Evolutionary conservation across 2,113 vertebrate species (phyloP).

Genomic region (Microtus ochrogaster): DNA sequence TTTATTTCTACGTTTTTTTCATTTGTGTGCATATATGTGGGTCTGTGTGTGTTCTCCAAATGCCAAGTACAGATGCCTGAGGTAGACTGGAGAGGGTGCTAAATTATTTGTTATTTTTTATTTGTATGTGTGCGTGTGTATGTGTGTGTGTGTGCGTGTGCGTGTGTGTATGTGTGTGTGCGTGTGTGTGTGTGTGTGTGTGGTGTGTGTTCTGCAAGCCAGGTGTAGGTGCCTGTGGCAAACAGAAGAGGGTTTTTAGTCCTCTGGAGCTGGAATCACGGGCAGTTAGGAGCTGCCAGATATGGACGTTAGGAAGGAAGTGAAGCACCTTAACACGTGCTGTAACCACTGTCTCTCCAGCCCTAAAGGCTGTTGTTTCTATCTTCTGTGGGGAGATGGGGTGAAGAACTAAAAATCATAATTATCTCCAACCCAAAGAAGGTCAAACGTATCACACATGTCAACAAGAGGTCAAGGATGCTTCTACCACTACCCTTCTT

Average conservation of each 20-base stretch:
- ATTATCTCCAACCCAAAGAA: slow-evolving; percentile 25
- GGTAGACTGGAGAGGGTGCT: too few relatives aligned
- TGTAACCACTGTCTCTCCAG: too few relatives aligned
- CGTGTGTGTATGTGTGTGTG: too few relatives aligned
- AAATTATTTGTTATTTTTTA: too few relatives aligned
- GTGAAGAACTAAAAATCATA: slow-evolving; percentile 7
- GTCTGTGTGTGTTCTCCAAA: too few relatives aligned
- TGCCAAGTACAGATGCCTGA: background rate
- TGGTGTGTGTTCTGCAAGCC: too few relatives aligned
- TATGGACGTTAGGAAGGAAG: background rate
- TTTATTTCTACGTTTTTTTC: background rate
- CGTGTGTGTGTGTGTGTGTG: too few relatives aligned
- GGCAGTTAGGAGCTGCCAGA: background rate
- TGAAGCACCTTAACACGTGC: background rate
- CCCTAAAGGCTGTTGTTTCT: background rate
- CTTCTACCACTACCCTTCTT: background rate
- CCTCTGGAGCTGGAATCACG: background rate
- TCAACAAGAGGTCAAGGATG: background rate
- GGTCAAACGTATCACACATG: background rate
- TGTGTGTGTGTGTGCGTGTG: fast-evolving
- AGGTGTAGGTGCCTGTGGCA: background rate
- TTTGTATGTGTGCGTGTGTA: too few relatives aligned
- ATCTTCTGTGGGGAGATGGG: background rate
- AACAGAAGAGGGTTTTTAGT: too few relatives aligned
- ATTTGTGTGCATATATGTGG: background rate